These are phyloP conservation scores for Phycodurus eques DNA, from an alignment of 2,113 vertebrate species.

Conservation along the genomic window DNA sequence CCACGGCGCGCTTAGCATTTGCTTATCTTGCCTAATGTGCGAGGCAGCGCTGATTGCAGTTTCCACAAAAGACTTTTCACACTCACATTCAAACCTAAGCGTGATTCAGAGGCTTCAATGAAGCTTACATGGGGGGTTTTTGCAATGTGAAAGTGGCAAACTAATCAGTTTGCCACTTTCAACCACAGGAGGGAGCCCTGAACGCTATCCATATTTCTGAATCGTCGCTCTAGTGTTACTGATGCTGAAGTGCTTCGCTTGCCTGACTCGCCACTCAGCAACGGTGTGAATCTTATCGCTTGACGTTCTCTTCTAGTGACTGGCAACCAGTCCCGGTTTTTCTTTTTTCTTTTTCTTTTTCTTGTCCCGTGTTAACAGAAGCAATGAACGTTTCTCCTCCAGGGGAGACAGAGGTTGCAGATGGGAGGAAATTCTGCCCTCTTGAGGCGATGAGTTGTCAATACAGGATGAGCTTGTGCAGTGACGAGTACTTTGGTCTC, in stretches of 20 bases:
- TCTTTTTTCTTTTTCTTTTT: constrained; percentile 5
- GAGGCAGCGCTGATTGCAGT: too few species aligned
- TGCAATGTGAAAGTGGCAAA: too few species aligned
- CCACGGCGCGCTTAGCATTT: too few species aligned
- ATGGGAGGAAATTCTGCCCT: constrained; percentile 50
- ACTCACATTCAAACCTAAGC: too few species aligned
- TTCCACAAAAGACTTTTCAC: too few species aligned
- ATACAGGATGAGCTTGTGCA: background rate
- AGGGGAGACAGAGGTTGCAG: constrained; percentile 2
- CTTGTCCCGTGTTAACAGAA: constrained; percentile 26
- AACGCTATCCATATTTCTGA: background rate
- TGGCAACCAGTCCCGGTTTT: too few species aligned
- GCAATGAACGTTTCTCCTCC: constrained; percentile 3
- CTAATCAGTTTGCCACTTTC: too few species aligned
- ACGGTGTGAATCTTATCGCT: background rate
- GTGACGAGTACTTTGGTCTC: background rate
- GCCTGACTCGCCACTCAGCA: background rate
- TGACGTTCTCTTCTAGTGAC: background rate
- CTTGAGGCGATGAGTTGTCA: constrained; percentile 40
- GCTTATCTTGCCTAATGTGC: too few species aligned
- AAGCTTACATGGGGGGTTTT: too few species aligned
- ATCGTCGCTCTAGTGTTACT: background rate
- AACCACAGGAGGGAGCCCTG: too few species aligned
- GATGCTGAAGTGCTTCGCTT: background rate
- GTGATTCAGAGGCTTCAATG: too few species aligned